Base-by-base conservation (phyloP, 2,888 invertebrate genomes). In the Polyploca ridens region DNA sequence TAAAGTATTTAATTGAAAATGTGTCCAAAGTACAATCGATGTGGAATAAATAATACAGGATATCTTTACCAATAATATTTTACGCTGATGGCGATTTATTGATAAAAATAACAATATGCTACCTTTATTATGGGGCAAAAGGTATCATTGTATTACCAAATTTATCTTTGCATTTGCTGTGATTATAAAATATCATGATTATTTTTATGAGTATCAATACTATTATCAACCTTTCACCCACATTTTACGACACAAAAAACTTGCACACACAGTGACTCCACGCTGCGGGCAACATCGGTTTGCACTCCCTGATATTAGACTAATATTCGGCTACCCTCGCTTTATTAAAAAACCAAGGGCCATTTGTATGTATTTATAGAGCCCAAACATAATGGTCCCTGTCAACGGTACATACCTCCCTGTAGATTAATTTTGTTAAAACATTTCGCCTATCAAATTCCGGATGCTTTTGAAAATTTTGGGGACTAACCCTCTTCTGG, bases 301-400 rank as follows among this genome's bases (percentile, higher is more conserved):
- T 92, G 93, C 93, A 93, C 93, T 94, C 88, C 85, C 82, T 86
- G 86, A 90, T 93, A 93, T 93, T 91, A 87, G 87, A 76, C 91
- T 92, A 93, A 93, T 93, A 93, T 92, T 89, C 91, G 87, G 84
- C 88, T 87, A 90, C 92, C 94, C 93, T 86, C 86, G 82, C 86
- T 85, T 91, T 93, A 93, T 93, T 93, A 93, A 93, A 92, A 93
- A 93, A 90, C 90, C 89, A 86, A 89, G 86, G 87, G 89, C 91
- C 88, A 91, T 93, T 93, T 92, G 91, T 93, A 91, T 88, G 87
- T 91, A 91, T 92, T 90, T 92, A 91, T 88, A 88, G 88, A 81
- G 77, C 78, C 81, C 83, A 78, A 77, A 78, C 78, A 82, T 83
- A 84, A 84, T 81, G 82, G 83, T 74, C 83, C 80, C 84, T 90